phyloP scores from a whole-genome alignment of 2,113 vertebrate species.

The Amphilophus citrinellus region DNA sequence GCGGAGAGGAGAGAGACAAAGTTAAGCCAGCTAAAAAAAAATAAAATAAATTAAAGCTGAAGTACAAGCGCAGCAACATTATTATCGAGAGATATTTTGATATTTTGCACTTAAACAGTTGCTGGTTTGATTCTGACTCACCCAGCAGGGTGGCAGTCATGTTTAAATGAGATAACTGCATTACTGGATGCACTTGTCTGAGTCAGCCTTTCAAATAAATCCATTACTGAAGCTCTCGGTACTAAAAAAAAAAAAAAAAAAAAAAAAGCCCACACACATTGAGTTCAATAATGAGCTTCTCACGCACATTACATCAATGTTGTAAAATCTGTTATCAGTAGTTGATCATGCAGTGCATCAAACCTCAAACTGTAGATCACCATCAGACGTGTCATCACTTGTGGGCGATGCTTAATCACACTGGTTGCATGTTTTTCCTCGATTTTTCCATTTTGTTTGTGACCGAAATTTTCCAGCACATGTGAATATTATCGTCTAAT shows the following conservation, averaged over 20 bases:
- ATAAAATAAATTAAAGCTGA: not conserved
- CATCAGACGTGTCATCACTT: not conserved
- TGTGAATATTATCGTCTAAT: not conserved
- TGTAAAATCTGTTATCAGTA: not conserved
- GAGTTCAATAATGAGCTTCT: not conserved
- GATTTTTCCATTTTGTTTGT: not conserved
- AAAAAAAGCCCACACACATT: not conserved
- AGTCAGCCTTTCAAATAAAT: constrained; percentile 1
- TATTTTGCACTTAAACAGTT: not conserved
- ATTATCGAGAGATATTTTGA: not conserved
- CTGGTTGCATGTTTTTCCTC: not conserved
- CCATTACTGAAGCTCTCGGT: not conserved
- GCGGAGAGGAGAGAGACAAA: not conserved
- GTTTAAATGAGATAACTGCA: not conserved
- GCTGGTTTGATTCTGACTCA: constrained; percentile 14
- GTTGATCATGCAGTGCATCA: not conserved
- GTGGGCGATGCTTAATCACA: not conserved
- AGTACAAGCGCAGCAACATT: not conserved
- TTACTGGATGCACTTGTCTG: constrained; percentile 10
- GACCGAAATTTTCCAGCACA: not conserved
- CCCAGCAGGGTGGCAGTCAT: not conserved
- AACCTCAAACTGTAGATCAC: not conserved
- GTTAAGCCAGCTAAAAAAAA: not conserved
- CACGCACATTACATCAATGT: not conserved
- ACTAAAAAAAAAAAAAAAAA: not conserved